A percentile compares a stretch with the other conserved stretches of the same genome.
Conservation (phyloP, 2,113 vertebrate genomes). For the Pterocles gutturalis region DNA sequence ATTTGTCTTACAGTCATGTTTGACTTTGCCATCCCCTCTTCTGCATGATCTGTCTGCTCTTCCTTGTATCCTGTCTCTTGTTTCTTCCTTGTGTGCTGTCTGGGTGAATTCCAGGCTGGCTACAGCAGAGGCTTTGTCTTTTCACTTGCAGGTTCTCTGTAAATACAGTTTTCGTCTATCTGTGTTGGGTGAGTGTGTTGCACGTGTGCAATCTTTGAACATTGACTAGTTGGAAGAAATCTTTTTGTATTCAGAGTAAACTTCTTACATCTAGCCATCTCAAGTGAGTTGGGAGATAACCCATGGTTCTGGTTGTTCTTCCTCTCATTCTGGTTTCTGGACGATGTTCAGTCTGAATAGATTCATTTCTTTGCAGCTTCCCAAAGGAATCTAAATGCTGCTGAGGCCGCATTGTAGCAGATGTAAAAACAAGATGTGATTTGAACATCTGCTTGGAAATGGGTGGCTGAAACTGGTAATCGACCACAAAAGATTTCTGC, state of each 20-base stretch:
- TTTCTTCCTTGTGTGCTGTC: not conserved
- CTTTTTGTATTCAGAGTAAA: not conserved
- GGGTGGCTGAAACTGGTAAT: conserved; percentile 17
- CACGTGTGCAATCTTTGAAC: not conserved
- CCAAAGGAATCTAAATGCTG: not conserved
- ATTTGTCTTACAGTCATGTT: not conserved
- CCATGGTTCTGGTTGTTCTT: not conserved
- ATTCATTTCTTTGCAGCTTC: not conserved
- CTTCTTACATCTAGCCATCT: not conserved
- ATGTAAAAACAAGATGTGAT: conserved; percentile 4
- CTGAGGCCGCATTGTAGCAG: not conserved
- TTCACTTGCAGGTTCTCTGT: not conserved
- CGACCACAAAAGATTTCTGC: conserved; percentile 26
- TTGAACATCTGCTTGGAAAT: conserved; percentile 52
- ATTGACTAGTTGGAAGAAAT: not conserved
- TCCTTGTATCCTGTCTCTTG: not conserved
- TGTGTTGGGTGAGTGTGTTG: not conserved
- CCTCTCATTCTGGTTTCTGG: not conserved
- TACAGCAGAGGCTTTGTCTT: not conserved
- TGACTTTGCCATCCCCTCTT: not conserved
- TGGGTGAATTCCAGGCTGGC: not conserved
- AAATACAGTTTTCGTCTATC: not conserved
- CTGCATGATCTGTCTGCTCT: not conserved
- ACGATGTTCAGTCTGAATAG: not conserved
- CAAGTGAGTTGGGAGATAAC: not conserved